Base-by-base conservation (phyloP, 2,113 vertebrate species). In the Microcebus murinus region DNA sequence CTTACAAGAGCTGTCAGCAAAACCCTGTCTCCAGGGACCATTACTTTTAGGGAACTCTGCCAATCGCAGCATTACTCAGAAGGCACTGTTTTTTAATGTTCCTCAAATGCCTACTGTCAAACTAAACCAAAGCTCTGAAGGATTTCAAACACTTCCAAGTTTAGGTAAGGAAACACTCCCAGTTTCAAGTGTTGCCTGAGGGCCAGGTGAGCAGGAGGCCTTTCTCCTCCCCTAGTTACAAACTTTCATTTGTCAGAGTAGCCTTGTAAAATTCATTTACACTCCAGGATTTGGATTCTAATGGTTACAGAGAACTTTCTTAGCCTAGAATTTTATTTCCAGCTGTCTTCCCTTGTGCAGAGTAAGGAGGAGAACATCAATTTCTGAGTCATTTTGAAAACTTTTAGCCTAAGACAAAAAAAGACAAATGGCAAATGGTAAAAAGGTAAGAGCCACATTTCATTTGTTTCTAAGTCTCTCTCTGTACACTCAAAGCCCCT, bases 31-130 rank as follows among this genome's bases (percentile, higher is more conserved):
- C 79, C 93, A 77, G 4, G 87, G 85, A 63, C 79, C 96, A 87
- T 55, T 94, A 95, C 65, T 95, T 88, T 77, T 1, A 21, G 94
- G 98, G 96, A 96, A 70, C 76, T 15, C 42, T 77, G 90, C 86
- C 0, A 5, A 98, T 34, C 42, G 11, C n/a, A 95, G 93, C 97
- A 98, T 96, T 98, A 98, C 93, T 96, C 87, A 79, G 71, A 97
- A 96, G 82, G 68, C 74, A 27, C 29, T 76, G 42, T 89, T 92
- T 83, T 92, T 71, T 63, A 27, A 27, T 92, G 74, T 85, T 90
- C 76, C 70, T 85, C 83, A 96, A 95, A 98, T 90, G 82, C 80
- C 55, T 88, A 95, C 55, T 94, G 65, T 96, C 94, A 96, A 96
- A 94, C 25, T 61, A 84, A 94, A 94, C 61, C 48, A 90, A 85